Base-by-base conservation (phyloP, 2,113 vertebrate genomes). In the Ascaphus truei region DNA sequence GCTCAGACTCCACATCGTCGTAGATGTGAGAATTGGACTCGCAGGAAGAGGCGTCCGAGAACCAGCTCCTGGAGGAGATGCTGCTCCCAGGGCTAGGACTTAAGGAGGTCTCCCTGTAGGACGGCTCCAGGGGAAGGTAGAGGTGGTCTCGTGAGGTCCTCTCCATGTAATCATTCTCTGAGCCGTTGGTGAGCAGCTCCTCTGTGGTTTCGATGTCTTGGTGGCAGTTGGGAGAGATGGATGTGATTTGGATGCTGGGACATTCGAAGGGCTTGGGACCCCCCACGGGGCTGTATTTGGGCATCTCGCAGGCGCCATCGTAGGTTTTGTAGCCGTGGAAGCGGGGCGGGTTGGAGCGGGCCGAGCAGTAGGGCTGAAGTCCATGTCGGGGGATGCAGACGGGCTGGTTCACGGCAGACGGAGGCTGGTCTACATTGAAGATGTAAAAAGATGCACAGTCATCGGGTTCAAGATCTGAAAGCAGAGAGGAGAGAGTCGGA, bases 201-300 rank as follows among this genome's bases (percentile, higher is more conserved):
- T 94, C 93, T 52, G 18, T 92, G 75, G 85, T 80, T 89, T 95
- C 95, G 74, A 96, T 90, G 73, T 94, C 96, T 84, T 97, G 96
- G 78, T 96, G 96, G 90, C 96, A 99, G 77, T 94, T 98, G 16
- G 96, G 96, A 43, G 96, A 99, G 80, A 99, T 99, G 3, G 96
- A 98, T 68, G 96, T 99, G 78, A 99, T 99, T 79, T 99, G 96
- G 84, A 99, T 99, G 80, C 96, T 99, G 57, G 96, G 96, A 74
- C 96, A 99, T 77, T 98, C 95, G 61, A 99, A 99, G 61, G 94
- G 89, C 81, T 98, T 99, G 57, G 93, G 91, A 75, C 90, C 91
- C 81, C 90, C 90, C 85, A 90, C 75, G 50, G 87, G 84, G 73
- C 83, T 92, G 13, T 94, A 96, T 76, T 93, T 98, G 67, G 92